Evolutionary conservation across 2,797 vertebrate genomes (phyloP), one percentile per base, ranked within the genome.

Genomic region (Aselliscus stoliczkanus): DNA sequence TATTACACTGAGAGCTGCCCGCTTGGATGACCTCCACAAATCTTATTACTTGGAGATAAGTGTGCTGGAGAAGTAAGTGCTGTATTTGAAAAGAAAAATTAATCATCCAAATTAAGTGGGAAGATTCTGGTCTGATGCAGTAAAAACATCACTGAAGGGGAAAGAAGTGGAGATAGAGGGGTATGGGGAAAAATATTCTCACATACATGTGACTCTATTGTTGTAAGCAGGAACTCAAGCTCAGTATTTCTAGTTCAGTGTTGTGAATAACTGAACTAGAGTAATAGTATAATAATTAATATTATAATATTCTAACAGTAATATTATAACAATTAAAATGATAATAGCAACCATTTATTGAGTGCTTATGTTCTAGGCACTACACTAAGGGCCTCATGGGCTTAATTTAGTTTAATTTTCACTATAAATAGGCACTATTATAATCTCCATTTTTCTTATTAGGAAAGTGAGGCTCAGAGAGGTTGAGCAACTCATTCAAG

Each of bases 61-160:
- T n/a, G 92, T 39, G 25, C 83, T 73, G 44, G 77, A 94, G 70
- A 95, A 94, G 54, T 37, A 86, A 95, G 56, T 65, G 50, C 31
- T 96, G 44, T 25, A 56, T 91, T 95, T 95, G 70, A 64, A 94
- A 86, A 88, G 90, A 87, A 80, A 97, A 95, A 97, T 82, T 72
- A 94, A 94, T 96, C 85, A 91, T 44, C 54, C 21, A 88, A 89
- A 95, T 94, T 92, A 96, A 95, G 73, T 94, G 76, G 47, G 76
- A 88, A 93, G 88, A 95, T 54, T 77, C 42, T 86, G 37, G 25
- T 86, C 47, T 84, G 80, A 39, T 90, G 50, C 62, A 73, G 50
- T 52, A n/a, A 88, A 54, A 67, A 29, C 13, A 31, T 76, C 34
- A 56, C 4, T 23, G 27, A 94, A 97, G 25, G 31, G 37, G 69